Evolutionary conservation across 2,113 vertebrate species (phyloP).

Genomic region (Rattus rattus): DNA sequence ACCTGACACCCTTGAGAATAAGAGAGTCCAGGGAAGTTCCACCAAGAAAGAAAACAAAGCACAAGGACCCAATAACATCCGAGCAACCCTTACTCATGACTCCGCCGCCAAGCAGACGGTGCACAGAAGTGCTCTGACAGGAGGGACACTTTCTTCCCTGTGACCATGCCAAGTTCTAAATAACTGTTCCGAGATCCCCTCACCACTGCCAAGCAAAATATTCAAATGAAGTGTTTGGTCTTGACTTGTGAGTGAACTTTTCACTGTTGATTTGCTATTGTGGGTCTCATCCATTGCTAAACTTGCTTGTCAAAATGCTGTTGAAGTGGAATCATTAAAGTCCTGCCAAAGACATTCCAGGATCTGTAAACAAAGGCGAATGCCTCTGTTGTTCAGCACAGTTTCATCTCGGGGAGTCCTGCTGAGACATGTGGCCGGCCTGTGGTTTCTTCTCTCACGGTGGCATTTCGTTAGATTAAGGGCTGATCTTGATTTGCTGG

Average conservation of each 20-base stretch:
- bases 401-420: conserved; percentile 75
- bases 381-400: conserved; percentile 76
- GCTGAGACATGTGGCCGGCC: conserved; percentile 78
- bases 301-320: conserved; percentile 81
- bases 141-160: conserved; percentile 55
- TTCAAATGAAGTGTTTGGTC: conserved; percentile 81
- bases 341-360: conserved; percentile 84
- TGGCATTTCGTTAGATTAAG: conserved; percentile 67
- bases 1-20: not conserved
- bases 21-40: not conserved
- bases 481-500: conserved; percentile 75
- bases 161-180: conserved; percentile 68
- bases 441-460: conserved; percentile 77
- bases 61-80: not conserved
- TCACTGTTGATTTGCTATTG: conserved; percentile 82
- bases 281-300: conserved; percentile 81
- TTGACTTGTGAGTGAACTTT: conserved; percentile 82
- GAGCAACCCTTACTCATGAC: not conserved
- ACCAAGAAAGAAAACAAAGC: not conserved
- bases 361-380: conserved; percentile 83
- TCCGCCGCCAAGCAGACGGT: not conserved
- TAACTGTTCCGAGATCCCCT: conserved; percentile 70
- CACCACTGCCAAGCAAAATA: conserved; percentile 79
- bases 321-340: conserved; percentile 82
- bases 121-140: not conserved